Evolutionary conservation across 2,888 invertebrate genomes (phyloP), one percentile per base, ranked within the genome.

Genomic region (Agrotis exclamationis): DNA sequence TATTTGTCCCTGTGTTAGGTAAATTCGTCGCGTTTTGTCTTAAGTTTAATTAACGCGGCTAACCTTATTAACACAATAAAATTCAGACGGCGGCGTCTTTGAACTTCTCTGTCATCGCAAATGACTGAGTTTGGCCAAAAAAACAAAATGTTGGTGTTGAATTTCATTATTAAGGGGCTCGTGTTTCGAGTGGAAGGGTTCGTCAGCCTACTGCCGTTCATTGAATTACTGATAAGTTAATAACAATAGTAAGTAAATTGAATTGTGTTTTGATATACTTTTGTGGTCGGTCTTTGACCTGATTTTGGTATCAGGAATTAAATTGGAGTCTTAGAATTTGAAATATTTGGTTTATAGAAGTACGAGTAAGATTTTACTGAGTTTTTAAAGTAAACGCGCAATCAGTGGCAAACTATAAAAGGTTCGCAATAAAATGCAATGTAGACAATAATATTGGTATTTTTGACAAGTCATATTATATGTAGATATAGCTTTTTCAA

Each of bases 51-150:
- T 84, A 84, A 82, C 74, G 65, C 69, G 71, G 76, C 63, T 73
- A 79, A 82, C 76, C 79, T 82, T 84, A 84, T 85, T 80, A 85
- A 59, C 70, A 84, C 84, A 82, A 82, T 85, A 75, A 75, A 84
- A 82, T 85, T 79, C 74, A 63, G 66, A 70, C 51, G 53, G 54
- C 18, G 77, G 59, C 63, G 65, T 69, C 78, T 74, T 70, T 68
- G 45, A 70, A 67, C 56, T 33, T 56, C 62, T 70, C 69, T 62
- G 69, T 76, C 72, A 60, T 70, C 48, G 39, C 24, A 28, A 79
- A 64, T 67, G 70, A 62, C 70, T 71, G 28, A 50, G 45, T 62
- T 67, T 9, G 11, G 60, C 24, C 11, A 47, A 66, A 76, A 82
- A 78, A 79, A 76, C 58, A 63, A 75, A 60, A 80, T 75, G 62